Evolutionary conservation across 2,888 invertebrate species (phyloP), one percentile per base, ranked within the genome.

Genomic region (Euplexia lucipara): DNA sequence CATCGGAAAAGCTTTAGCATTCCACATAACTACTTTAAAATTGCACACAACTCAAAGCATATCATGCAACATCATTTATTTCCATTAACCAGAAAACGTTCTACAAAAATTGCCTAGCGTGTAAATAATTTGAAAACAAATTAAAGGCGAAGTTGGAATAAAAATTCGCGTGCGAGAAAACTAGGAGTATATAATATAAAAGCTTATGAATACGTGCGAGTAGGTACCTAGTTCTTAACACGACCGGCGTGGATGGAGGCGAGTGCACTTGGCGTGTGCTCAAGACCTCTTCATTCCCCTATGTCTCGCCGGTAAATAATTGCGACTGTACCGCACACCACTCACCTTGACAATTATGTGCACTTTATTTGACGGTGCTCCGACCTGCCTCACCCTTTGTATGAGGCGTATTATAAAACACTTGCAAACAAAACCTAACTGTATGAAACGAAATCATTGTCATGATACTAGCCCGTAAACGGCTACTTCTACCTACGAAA

Each of bases 271-370:
- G 89, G 91, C 90, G 84, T 82, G 79, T 78, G 70, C 89, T 92
- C 92, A 90, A 92, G 90, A 86, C 90, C 89, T 87, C 94, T 93
- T 87, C 91, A 90, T 90, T 86, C 90, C 92, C 92, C 91, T 90
- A 90, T 89, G 94, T 93, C 92, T 91, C 91, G 90, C 86, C 88
- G 83, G 91, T 91, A 92, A 92, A 92, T 92, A 93, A 94, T 93
- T 93, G 91, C 92, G 86, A 87, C 90, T 86, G 90, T 88, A 89
- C 89, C 86, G 84, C 86, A 84, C 87, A 86, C 86, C 87, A 89
- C 90, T 90, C 88, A 87, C 90, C 91, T 90, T 89, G 85, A 92
- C 93, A 92, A 93, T 94, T 93, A 93, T 86, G 86, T 89, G 90
- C 90, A 91, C 91, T 93, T 92, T 91, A 91, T 91, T 91, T 88